A percentile compares a stretch with the other conserved stretches of the same genome.
Evolutionary conservation across 2,113 vertebrate genomes (phyloP).

Genomic region (Petaurus breviceps): DNA sequence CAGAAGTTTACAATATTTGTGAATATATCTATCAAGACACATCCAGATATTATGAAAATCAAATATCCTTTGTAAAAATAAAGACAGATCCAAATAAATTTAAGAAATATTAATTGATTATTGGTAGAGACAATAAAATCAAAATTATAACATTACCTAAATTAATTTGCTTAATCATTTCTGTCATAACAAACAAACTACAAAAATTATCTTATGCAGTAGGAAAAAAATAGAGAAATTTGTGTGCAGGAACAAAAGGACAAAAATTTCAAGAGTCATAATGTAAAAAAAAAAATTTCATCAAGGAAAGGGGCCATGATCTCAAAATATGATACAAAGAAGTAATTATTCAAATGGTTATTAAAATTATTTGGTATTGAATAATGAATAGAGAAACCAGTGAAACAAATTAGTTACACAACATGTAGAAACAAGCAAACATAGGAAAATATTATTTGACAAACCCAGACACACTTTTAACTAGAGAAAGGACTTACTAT

Average conservation of each 20-base stretch:
- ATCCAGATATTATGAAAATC: too few species aligned
- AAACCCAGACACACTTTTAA: not conserved
- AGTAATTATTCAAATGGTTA: not conserved
- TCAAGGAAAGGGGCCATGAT: not conserved
- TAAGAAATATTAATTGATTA: too few species aligned
- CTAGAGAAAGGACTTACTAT: not conserved
- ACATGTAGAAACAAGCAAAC: not conserved
- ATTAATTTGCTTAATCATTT: too few species aligned
- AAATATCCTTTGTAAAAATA: too few species aligned
- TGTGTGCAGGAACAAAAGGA: not conserved
- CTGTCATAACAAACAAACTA: not conserved
- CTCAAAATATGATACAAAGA: too few species aligned
- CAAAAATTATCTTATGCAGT: not conserved
- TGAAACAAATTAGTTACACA: not conserved
- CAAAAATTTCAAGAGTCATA: not conserved
- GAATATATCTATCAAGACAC: too few species aligned
- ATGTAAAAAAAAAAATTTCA: not conserved
- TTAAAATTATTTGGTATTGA: not conserved
- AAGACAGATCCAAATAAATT: too few species aligned
- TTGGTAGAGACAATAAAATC: too few species aligned
- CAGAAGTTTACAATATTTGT: too few species aligned
- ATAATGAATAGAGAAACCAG: not conserved
- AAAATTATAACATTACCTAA: too few species aligned
- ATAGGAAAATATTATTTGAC: not conserved
- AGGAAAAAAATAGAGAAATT: not conserved